Base-by-base conservation (phyloP, 2,113 vertebrate genomes). In the Greenwoodochromis staneri region DNA sequence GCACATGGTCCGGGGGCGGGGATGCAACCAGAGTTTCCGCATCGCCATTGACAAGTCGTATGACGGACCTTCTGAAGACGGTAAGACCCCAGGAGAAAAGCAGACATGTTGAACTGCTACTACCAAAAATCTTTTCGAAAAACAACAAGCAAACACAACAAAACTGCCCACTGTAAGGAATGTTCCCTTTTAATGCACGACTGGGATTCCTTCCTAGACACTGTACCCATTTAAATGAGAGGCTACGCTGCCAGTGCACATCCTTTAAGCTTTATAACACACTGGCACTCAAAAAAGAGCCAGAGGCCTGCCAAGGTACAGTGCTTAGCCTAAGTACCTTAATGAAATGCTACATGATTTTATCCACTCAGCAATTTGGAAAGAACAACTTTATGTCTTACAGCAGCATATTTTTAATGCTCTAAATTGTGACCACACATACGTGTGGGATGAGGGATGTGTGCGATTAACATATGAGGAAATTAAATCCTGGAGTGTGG, bases 1-100 rank as follows among this genome's bases (percentile, higher is more conserved):
- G 0, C 97, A 98, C 7, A 96, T 98, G 96, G 97, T 98, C 27
- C 97, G 98, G 0, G 98, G 98, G 1, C 97, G 98, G 2, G 97
- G 97, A 1, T 98, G 97, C 92, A 99, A 99, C 5, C 97, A 98
- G 94, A 99, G 98, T 90, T 99, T 99, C 96, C 94, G 98, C 71
- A 96, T 95, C 8, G 98, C 98, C 88, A 99, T 99, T 57, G 98
- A 99, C 96, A 98, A 98, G 87, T 99, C 99, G 5, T 99, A 99
- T 0, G 98, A 99, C 0, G 97, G 98, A 1, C 98, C 98, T 0
- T 98, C 98, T 12, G 97, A 98, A 40, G 97, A 98, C 1, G 98
- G 98, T 99, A 95, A 85, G 96, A 34, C 0, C n/a, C 24, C 42
- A 19, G 14, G 8, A 9, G 21, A 14, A 55, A 59, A n/a, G n/a